Base-by-base conservation (phyloP, 1,140 invertebrate species). In the Monochamus saltuarius region DNA sequence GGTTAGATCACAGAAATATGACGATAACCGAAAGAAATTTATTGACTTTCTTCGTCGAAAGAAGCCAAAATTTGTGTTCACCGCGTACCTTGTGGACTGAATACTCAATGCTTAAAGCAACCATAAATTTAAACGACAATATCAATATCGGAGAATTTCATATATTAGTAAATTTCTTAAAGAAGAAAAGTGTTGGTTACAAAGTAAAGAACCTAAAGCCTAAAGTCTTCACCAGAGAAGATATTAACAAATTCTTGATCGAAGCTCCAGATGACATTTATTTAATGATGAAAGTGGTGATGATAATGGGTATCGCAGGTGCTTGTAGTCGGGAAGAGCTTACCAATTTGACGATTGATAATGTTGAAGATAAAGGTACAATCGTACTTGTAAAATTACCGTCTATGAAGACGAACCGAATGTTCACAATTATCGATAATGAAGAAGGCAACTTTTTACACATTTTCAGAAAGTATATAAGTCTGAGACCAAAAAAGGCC, bases 191-290 rank as follows among this genome's bases (percentile, higher is more conserved):
- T 10, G 17, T 38, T 14, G 62, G 62, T 9, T 64, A 56, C 39
- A 43, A 42, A 22, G 46, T 47, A 34, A 61, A 52, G n/a, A n/a
- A n/a, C n/a, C n/a, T n/a, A 39, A 61, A 56, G 34, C 46, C 58
- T 10, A 56, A 29, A 42, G 19, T 38, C 29, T 47, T 64, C 39
- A 56, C 52, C 9, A 60, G 37, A 40, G 58, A 64, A 10, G 45
- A 64, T 16, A 36, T 64, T 1, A 16, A 55, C 11, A 56, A 17
- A 11, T 64, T 59, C 51, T 39, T 64, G 14, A 45, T 16, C 17
- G 62, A 64, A 45, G 62, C 58, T 3, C 58, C 62, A 40, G 53
- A 64, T 40, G 35, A 61, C 9, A 42, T 37, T 11, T 64, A 61
- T 56, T 29, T 55, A 14, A 61, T 64, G 58, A 56, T 51, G 42